Base-by-base conservation (phyloP, 2,888 invertebrate species). In the Lysandra coridon region DNA sequence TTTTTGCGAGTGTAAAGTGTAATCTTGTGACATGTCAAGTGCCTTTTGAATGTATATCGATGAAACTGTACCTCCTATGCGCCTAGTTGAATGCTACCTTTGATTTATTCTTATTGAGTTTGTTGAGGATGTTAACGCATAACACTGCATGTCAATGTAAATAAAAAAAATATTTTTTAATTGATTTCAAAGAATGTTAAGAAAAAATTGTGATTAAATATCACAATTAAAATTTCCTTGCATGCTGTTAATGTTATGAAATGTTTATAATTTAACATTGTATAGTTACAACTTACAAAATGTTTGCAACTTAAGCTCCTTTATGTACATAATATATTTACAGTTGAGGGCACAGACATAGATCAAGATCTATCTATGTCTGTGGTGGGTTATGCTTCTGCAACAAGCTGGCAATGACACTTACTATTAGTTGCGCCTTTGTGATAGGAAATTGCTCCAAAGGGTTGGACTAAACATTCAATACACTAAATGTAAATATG, bases 11-110 rank as follows among this genome's bases (percentile, higher is more conserved):
- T 30, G 12, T 74, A 75, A 40, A 33, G 30, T 60, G 33, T 62
- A 62, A 75, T 73, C 23, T 17, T 74, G 74, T 62, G 40, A 79
- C 40, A 79, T 74, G 60, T 74, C 75, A 79, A 79, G 79, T 79
- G 79, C 79, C 79, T 79, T 79, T 73, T 33, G 30, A 57, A 57
- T 37, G 12, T 37, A 33, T 74, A 75, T 74, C 5, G 40, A 62
- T 73, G 60, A 30, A 75, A 30, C 44, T 30, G 53, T 75, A 75
- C 75, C 23, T 75, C 75, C 30, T 12, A 30, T 64, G 30, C 12
- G 64, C 30, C 23, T 75, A 75, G 75, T 53, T 44, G 53, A 14
- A 53, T 30, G 64, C 64, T 64, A 10, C 30, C 10, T 64, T 64
- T 64, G 3, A 30, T 64, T 64, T 64, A 64, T 64, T 14, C 23